Conservation (phyloP, 35 echinoderm and acorn worm species). For the Apostichopus parvimensis region DNA sequence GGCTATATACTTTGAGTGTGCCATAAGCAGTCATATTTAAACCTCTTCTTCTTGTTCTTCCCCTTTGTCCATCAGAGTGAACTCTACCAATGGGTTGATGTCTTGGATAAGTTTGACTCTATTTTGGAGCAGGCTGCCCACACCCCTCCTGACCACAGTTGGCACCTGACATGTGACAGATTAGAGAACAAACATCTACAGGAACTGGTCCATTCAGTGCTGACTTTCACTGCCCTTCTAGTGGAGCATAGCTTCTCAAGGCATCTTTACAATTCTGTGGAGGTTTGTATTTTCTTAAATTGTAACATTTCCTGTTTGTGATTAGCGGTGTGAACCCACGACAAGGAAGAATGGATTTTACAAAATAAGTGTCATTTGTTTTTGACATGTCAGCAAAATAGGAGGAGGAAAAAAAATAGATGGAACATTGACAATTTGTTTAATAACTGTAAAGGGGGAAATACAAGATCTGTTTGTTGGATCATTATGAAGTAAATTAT, state of each 20-base stretch:
- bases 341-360: too few species aligned
- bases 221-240: slow-evolving; percentile 90
- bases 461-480: too few species aligned
- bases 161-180: slow-evolving; percentile 80
- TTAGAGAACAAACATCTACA: slow-evolving; percentile 64
- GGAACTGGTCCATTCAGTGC: slow-evolving; percentile 82
- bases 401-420: too few species aligned
- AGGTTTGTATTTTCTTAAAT: slow-evolving; percentile 62
- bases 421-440: too few species aligned
- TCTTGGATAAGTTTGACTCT: slow-evolving; percentile 89
- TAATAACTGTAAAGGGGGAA: too few species aligned
- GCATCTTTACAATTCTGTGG: slow-evolving; percentile 98
- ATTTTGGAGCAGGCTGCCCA: slow-evolving; percentile 80
- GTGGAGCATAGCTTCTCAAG: slow-evolving; percentile 98
- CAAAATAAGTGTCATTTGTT: too few species aligned
- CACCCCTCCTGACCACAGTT: slow-evolving; percentile 61
- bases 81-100: slow-evolving; percentile 98
- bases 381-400: too few species aligned
- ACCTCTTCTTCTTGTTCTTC: neutral
- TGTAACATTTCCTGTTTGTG: neutral
- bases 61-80: slow-evolving; percentile 68
- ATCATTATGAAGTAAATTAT: too few species aligned
- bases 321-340: too few species aligned
- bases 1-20: neutral
- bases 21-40: neutral